Percentiles rank a stretch among this genome's conserved stretches.
These are phyloP conservation scores for Holotrichia oblita DNA, from an alignment of 1,140 invertebrate species.

Conservation along the genomic window DNA sequence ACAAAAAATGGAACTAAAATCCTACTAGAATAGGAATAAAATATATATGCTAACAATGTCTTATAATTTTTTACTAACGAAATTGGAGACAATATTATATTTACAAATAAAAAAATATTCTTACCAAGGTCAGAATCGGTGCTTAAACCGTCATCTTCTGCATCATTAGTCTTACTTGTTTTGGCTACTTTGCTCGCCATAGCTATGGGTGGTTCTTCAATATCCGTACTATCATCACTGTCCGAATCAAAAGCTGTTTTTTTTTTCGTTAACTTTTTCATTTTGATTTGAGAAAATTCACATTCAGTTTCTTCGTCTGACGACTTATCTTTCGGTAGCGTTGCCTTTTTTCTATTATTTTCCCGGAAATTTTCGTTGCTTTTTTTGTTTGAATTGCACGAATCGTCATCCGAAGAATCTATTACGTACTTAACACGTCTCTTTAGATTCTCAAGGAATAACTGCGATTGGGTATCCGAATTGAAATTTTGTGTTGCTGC, in stretches of 20 bases:
- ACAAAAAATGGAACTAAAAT: no score
- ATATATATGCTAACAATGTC: no score
- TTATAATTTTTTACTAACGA: no score
- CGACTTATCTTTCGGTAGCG: background rate
- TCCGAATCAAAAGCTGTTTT: background rate
- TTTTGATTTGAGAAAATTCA: conserved; percentile 19
- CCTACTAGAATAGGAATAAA: no score
- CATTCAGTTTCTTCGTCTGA: conserved; percentile 30
- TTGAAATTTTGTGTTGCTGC: conserved; percentile 8
- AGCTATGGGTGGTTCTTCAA: background rate
- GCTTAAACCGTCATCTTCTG: background rate
- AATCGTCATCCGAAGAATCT: conserved; percentile 1
- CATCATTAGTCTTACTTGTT: background rate
- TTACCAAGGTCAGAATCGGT: background rate
- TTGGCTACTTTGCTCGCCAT: background rate
- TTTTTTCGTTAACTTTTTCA: conserved; percentile 8
- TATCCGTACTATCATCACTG: conserved; percentile 28
- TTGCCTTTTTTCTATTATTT: background rate
- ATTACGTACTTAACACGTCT: background rate
- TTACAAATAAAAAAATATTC: background rate
- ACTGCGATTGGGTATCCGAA: conserved; percentile 35
- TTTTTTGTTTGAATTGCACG: background rate
- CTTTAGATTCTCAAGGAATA: conserved; percentile 2
- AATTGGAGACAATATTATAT: no score
- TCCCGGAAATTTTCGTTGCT: background rate